These are phyloP conservation scores for Pseudopipra pipra DNA, from an alignment of 2,113 vertebrate genomes.

Conservation along the genomic window DNA sequence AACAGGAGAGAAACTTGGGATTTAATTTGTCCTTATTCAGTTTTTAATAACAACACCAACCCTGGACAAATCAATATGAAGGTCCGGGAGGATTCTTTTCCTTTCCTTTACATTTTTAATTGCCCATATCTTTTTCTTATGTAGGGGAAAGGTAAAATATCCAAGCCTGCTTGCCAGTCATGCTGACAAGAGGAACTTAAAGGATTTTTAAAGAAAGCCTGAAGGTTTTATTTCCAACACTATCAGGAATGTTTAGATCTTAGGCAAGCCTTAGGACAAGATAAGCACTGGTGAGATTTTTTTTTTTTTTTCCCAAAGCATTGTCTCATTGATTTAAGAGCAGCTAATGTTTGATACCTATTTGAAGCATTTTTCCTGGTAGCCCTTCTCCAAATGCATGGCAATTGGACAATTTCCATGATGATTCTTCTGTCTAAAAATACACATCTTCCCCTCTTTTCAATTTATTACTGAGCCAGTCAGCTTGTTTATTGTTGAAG, in stretches of 20 bases:
- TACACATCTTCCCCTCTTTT: not conserved
- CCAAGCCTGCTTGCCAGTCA: not conserved
- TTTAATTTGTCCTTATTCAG: not conserved
- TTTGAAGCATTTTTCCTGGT: not conserved
- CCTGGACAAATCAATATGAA: not conserved
- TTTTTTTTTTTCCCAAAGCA: not conserved
- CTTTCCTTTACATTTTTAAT: not conserved
- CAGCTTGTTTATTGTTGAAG: not conserved
- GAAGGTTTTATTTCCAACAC: not conserved
- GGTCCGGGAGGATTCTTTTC: not conserved
- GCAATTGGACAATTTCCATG: not conserved
- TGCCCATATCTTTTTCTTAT: not conserved
- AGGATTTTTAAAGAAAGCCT: not conserved
- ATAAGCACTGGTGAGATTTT: not conserved
- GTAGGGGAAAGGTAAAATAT: not conserved
- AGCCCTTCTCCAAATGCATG: not conserved
- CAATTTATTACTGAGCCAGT: not conserved
- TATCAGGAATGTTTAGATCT: not conserved
- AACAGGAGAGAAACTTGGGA: not conserved
- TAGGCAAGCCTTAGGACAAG: not conserved
- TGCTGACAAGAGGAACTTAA: not conserved
- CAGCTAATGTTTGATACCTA: not conserved
- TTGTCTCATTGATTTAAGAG: not conserved
- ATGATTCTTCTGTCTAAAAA: conserved; percentile 28
- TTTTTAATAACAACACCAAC: not conserved